These are phyloP conservation scores for Tragelaphus oryx DNA, from an alignment of 2,797 vertebrate species.

Conservation along the genomic window DNA sequence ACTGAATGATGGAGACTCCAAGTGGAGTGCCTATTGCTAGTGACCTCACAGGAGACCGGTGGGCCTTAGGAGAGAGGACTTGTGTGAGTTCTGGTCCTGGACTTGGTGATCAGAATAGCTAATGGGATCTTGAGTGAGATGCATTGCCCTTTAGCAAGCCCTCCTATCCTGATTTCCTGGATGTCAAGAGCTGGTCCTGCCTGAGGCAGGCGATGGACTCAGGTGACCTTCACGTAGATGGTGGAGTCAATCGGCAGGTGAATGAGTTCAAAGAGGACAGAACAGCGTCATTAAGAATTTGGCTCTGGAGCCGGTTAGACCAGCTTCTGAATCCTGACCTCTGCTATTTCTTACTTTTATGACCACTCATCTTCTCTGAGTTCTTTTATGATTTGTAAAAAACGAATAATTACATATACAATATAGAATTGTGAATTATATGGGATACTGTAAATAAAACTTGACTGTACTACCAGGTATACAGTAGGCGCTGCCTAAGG, in stretches of 20 bases:
- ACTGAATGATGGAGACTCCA: neutral
- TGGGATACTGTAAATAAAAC: neutral
- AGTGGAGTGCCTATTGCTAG: neutral
- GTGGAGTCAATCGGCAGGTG: neutral
- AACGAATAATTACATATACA: neutral
- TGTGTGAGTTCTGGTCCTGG: neutral
- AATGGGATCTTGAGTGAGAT: neutral
- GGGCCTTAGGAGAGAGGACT: neutral
- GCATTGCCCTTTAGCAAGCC: neutral
- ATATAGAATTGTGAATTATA: neutral
- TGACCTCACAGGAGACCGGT: neutral
- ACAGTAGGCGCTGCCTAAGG: neutral
- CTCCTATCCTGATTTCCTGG: neutral
- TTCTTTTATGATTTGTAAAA: neutral
- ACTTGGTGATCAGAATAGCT: neutral
- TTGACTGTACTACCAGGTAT: neutral
- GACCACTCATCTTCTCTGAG: neutral
- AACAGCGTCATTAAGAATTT: neutral
- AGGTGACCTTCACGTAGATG: neutral
- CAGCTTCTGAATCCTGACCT: neutral
- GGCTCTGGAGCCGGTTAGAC: neutral
- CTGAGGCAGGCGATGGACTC: neutral
- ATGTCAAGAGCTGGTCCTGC: neutral
- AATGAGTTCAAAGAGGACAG: neutral
- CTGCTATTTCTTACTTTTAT: neutral